phyloP scores from a whole-genome alignment of 1,140 invertebrate species.

The Galendromus occidentalis region DNA sequence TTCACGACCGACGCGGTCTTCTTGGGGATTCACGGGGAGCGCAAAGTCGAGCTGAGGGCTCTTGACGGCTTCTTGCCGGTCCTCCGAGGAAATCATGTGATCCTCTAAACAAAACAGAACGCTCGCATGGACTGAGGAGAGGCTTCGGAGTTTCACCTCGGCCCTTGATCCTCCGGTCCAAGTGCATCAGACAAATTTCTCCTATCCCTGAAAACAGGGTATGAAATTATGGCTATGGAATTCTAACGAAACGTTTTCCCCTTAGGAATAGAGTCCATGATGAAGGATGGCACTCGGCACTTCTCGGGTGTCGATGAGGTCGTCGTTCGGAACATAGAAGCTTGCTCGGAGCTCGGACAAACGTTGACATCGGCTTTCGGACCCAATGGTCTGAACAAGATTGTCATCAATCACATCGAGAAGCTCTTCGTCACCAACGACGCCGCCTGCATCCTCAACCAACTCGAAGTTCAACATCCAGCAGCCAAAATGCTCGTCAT shows the following conservation, averaged over 20 bases:
- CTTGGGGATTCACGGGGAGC: too few relatives aligned
- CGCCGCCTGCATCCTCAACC: conserved; percentile 89
- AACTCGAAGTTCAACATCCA: conserved; percentile 92
- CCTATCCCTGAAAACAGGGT: too few relatives aligned
- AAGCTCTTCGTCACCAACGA: conserved; percentile 98
- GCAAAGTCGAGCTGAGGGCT: too few relatives aligned
- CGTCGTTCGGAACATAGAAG: conserved; percentile 80
- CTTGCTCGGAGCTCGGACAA: conserved; percentile 82
- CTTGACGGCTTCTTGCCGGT: too few relatives aligned
- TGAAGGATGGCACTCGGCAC: conserved; percentile 34
- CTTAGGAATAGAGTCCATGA: background rate
- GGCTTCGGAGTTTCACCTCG: too few relatives aligned
- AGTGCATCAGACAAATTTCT: too few relatives aligned
- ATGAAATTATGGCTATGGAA: too few relatives aligned
- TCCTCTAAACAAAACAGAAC: too few relatives aligned
- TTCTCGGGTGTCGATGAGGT: conserved; percentile 93
- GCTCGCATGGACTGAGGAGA: too few relatives aligned
- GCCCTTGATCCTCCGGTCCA: too few relatives aligned
- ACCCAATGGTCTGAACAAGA: conserved; percentile 91
- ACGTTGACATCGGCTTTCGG: conserved; percentile 87
- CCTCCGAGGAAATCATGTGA: too few relatives aligned
- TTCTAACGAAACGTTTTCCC: background rate
- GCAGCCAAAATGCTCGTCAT: conserved; percentile 92
- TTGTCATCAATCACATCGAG: conserved; percentile 96
- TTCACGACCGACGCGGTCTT: too few relatives aligned